Conservation (phyloP, 1,140 invertebrate species). For the Watersipora subatra region DNA sequence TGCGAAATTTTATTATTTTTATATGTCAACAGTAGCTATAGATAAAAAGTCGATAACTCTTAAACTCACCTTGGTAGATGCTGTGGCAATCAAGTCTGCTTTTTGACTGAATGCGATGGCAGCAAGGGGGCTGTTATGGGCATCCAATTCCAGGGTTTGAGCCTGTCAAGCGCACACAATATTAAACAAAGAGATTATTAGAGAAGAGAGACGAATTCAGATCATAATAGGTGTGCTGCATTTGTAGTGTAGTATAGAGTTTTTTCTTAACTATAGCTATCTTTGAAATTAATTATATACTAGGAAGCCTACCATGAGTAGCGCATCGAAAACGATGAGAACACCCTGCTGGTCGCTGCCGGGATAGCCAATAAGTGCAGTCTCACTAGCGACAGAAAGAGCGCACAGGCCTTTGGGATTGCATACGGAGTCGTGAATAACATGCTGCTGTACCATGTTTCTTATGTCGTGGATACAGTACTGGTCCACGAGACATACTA, state of each 20-base stretch:
- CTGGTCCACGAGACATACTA: not conserved
- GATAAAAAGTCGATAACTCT: too few relatives aligned
- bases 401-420: not conserved
- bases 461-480: not conserved
- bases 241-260: too few relatives aligned
- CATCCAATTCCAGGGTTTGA: slow-evolving; percentile 28
- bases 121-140: slow-evolving; percentile 81
- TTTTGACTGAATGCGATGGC: slow-evolving; percentile 75
- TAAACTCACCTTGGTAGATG: slow-evolving; percentile 55
- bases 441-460: not conserved
- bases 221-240: too few relatives aligned
- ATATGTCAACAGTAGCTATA: too few relatives aligned
- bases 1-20: too few relatives aligned
- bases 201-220: too few relatives aligned
- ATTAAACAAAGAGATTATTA: too few relatives aligned
- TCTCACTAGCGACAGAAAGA: not conserved
- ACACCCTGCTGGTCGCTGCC: not conserved
- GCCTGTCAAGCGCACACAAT: not conserved
- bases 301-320: too few relatives aligned
- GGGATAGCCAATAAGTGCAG: not conserved
- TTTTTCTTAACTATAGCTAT: too few relatives aligned
- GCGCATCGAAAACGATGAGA: not conserved
- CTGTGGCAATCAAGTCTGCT: slow-evolving; percentile 73
- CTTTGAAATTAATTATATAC: too few relatives aligned
- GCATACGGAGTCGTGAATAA: not conserved